Evolutionary conservation across 2,113 vertebrate genomes (phyloP), one percentile per base, ranked within the genome.

Genomic region (Dipodomys merriami): DNA sequence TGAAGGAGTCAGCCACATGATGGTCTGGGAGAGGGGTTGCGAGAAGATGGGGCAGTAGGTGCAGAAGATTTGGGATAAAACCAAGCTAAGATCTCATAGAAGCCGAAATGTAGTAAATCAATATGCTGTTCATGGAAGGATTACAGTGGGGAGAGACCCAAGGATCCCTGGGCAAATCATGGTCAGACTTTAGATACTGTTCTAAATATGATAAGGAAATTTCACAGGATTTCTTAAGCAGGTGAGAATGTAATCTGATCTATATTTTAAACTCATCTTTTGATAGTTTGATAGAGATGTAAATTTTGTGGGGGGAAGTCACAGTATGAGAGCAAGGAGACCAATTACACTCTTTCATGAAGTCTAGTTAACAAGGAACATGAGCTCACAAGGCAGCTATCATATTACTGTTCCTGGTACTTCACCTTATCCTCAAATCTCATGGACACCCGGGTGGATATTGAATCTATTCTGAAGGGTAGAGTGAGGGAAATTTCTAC

Each of bases 201-300:
- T 87, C 25, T 78, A 44, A 67, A 1, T 88, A 20, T 88, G 39
- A 67, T 60, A 3, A 82, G 72, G 83, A 65, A 1, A 9, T 53
- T 23, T 79, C 30, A 29, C 53, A 62, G 25, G 15, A 27, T 91
- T 57, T 57, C 15, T 90, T 69, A 10, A 91, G 13, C 20, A 73
- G 30, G 16, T 77, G 39, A 83, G 15, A 73, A 29, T 88, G 44
- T 57, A 46, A 86, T 44, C 7, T n/a, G 1, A 29, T 44, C 44
- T 89, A 13, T 46, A 80, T 88, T 91, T 91, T 79, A 78, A 83
- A 84, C 78, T 19, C 12, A 30, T 60, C 12, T 81, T 88, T 33
- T n/a, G 44, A 15, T 49, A 84, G 6, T 23, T 15, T 73, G 19
- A 9, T 8, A 84, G 30, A 77, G 53, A 68, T 29, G 79, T 67